Percentiles rank a stretch among this genome's conserved stretches.
These are phyloP conservation scores for Pluvianellus socialis DNA, from an alignment of 2,113 vertebrate genomes.

Conservation along the genomic window DNA sequence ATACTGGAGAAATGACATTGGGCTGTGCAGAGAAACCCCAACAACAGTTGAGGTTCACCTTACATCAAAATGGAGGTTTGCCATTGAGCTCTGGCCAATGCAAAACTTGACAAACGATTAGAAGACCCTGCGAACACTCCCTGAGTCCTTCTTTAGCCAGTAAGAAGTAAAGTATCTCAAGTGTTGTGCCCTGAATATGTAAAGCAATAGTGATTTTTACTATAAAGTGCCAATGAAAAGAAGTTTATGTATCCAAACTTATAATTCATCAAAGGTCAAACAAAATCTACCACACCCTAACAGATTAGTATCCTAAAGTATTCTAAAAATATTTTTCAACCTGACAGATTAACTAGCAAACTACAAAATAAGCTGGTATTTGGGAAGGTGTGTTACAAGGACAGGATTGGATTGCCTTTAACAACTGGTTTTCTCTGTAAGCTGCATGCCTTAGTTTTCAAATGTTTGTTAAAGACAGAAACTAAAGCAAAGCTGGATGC, in stretches of 20 bases:
- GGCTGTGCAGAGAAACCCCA: not conserved
- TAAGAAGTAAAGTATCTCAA: not conserved
- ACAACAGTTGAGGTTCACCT: not conserved
- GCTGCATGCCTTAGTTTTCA: not conserved
- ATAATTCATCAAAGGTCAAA: not conserved
- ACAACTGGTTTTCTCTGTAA: not conserved
- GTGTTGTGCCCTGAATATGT: not conserved
- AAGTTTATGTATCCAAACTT: not conserved
- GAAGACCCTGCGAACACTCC: not conserved
- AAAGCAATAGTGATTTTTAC: not conserved
- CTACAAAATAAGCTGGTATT: not conserved
- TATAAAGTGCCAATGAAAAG: not conserved
- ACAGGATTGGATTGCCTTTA: not conserved
- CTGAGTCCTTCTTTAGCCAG: not conserved
- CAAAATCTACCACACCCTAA: not conserved
- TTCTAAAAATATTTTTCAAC: not conserved
- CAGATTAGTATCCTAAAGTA: not conserved
- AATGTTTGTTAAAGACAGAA: not conserved
- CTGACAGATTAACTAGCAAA: not conserved
- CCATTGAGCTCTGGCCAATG: not conserved
- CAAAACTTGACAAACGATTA: not conserved
- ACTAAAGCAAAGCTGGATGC: not conserved
- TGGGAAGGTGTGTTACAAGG: not conserved
- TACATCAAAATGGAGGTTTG: not conserved
- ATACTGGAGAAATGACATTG: not conserved